A percentile compares a stretch with the other conserved stretches of the same genome.
These are phyloP conservation scores for Dreissena rostriformis DNA, from an alignment of 1,140 invertebrate genomes.

Conservation along the genomic window DNA sequence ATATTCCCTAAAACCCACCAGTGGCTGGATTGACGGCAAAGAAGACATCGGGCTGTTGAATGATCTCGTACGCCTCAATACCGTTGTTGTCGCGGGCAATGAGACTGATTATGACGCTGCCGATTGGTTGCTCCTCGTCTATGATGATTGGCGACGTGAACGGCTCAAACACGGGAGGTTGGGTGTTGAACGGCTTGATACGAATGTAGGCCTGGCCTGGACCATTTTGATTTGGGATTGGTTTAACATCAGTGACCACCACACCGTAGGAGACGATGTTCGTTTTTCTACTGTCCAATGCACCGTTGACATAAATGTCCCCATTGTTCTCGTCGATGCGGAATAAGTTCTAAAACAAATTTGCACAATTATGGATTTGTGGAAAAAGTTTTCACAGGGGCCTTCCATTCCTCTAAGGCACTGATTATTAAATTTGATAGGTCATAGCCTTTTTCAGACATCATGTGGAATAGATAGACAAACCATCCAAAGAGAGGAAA, in stretches of 20 bases:
- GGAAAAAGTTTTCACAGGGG: too few relatives aligned
- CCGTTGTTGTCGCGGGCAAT: constrained; percentile 90
- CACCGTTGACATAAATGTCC: constrained; percentile 10
- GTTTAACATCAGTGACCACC: constrained; percentile 1
- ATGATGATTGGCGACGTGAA: constrained; percentile 78
- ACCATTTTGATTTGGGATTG: constrained; percentile 5
- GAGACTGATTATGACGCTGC: constrained; percentile 90
- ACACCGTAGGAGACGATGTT: constrained; percentile 27
- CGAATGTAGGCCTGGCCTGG: constrained; percentile 18
- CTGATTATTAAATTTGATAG: too few relatives aligned
- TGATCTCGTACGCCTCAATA: constrained; percentile 67
- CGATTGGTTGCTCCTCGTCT: constrained; percentile 91
- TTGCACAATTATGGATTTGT: not conserved
- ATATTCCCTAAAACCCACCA: constrained; percentile 68
- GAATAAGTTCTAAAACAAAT: constrained; percentile 34
- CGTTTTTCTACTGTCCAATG: constrained; percentile 14
- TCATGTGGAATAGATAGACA: too few relatives aligned
- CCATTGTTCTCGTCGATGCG: constrained; percentile 30
- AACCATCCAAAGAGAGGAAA: too few relatives aligned
- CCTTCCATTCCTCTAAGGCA: too few relatives aligned
- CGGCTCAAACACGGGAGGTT: constrained; percentile 19
- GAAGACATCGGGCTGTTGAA: constrained; percentile 64
- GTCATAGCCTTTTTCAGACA: too few relatives aligned
- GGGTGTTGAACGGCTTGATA: constrained; percentile 33
- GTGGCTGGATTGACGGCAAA: constrained; percentile 87